These are phyloP conservation scores for Lasioglossum calceatum DNA, from an alignment of 2,888 invertebrate species.

Conservation along the genomic window DNA sequence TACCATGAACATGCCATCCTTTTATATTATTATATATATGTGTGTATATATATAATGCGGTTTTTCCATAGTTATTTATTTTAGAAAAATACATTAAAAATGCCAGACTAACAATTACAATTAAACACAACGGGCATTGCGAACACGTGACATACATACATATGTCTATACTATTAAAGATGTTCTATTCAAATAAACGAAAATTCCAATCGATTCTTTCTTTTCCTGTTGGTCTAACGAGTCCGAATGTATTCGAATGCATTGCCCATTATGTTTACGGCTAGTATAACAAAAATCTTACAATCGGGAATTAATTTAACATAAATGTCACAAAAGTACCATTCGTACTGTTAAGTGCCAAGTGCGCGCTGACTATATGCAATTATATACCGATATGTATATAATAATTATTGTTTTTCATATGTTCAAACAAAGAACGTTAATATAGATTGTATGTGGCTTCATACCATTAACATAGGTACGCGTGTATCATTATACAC, in stretches of 20 bases:
- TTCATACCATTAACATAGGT: conserved; percentile 82
- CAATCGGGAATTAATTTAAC: conserved; percentile 53
- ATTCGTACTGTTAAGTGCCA: conserved; percentile 73
- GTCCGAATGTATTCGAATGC: conserved; percentile 3
- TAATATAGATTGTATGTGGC: conserved; percentile 78
- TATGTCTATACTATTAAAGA: neutral
- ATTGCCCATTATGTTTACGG: conserved; percentile 52
- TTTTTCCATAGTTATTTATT: conserved; percentile 60
- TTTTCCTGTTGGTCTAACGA: neutral
- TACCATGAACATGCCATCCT: conserved; percentile 44
- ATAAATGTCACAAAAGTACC: conserved; percentile 58
- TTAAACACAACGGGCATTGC: conserved; percentile 54
- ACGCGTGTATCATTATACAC: conserved; percentile 81
- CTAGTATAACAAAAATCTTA: conserved; percentile 61
- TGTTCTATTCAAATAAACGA: conserved; percentile 7
- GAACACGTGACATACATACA: conserved; percentile 25
- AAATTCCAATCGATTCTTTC: conserved; percentile 14
- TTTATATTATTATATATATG: conserved; percentile 30
- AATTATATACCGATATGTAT: conserved; percentile 82
- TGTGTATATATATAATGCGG: conserved; percentile 17
- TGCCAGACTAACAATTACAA: conserved; percentile 57
- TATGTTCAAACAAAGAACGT: conserved; percentile 82
- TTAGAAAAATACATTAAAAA: conserved; percentile 68
- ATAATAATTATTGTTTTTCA: conserved; percentile 77
- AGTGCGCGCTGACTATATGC: conserved; percentile 79